Conservation (phyloP, 2,797 vertebrate genomes). For the Leptodactylus fallax region DNA sequence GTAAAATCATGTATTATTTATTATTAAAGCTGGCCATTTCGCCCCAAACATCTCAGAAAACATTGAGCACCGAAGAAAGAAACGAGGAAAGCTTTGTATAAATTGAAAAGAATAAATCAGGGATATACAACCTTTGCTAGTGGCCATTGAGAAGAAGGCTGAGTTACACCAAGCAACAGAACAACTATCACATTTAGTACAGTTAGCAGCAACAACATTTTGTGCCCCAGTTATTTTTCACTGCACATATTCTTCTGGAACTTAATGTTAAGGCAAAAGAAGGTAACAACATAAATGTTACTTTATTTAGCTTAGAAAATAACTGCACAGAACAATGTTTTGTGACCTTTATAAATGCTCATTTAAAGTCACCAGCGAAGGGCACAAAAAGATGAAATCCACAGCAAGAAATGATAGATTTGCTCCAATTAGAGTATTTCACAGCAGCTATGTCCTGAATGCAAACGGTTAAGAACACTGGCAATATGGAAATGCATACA, state of each 20-base stretch:
- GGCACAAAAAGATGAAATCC: constrained; percentile 10
- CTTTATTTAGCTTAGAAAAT: not conserved
- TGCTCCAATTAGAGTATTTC: not conserved
- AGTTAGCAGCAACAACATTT: not conserved
- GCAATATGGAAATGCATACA: constrained; percentile 2
- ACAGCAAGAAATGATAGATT: not conserved
- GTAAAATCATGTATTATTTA: too few relatives aligned
- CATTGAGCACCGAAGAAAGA: too few relatives aligned
- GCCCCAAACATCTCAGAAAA: too few relatives aligned
- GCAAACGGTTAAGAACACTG: not conserved
- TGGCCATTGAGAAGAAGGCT: not conserved
- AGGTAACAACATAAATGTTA: not conserved
- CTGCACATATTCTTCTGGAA: too few relatives aligned
- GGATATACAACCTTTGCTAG: too few relatives aligned
- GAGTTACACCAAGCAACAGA: too few relatives aligned
- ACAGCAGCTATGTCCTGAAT: not conserved
- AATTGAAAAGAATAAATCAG: too few relatives aligned
- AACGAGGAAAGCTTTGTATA: too few relatives aligned
- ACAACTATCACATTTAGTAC: not conserved
- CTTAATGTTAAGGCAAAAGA: not conserved
- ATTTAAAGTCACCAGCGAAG: not conserved
- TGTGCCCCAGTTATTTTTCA: not conserved
- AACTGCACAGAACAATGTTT: not conserved
- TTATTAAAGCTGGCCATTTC: too few relatives aligned
- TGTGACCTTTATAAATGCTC: not conserved